These are phyloP conservation scores for Triplophysa dalaica DNA, from an alignment of 2,113 vertebrate genomes.

Conservation along the genomic window DNA sequence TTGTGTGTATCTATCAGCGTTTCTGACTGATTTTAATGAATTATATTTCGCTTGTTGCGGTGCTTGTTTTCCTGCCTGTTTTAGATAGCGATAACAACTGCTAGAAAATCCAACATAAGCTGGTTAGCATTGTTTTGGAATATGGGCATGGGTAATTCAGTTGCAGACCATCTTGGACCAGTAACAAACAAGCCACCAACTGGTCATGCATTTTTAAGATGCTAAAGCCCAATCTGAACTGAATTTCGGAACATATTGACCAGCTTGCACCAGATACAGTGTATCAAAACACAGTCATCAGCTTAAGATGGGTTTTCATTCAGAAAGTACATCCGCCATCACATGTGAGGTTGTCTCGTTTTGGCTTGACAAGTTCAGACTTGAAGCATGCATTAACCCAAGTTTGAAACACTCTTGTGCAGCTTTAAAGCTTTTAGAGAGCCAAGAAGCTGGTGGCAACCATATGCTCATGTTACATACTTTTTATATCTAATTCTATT, in stretches of 20 bases:
- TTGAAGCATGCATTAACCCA: conserved; percentile 21
- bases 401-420: conserved; percentile 19
- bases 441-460: not conserved
- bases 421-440: conserved; percentile 13
- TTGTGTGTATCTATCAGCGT: not conserved
- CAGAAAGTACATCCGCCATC: not conserved
- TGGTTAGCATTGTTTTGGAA: too few relatives aligned
- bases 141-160: too few relatives aligned
- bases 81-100: too few relatives aligned
- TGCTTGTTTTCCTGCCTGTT: not conserved
- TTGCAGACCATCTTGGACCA: too few relatives aligned
- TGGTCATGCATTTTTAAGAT: too few relatives aligned
- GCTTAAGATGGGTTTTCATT: not conserved
- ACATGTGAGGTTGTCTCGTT: conserved; percentile 9
- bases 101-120: too few relatives aligned
- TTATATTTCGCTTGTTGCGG: conserved; percentile 18
- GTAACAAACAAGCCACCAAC: too few relatives aligned
- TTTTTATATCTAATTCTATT: not conserved
- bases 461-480: not conserved
- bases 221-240: too few relatives aligned
- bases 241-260: too few relatives aligned
- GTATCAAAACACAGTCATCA: too few relatives aligned
- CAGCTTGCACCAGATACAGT: too few relatives aligned
- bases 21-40: conserved; percentile 24
- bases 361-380: conserved; percentile 15